These are phyloP conservation scores for Mesoligia furuncula DNA, from an alignment of 2,888 invertebrate species.

Conservation along the genomic window DNA sequence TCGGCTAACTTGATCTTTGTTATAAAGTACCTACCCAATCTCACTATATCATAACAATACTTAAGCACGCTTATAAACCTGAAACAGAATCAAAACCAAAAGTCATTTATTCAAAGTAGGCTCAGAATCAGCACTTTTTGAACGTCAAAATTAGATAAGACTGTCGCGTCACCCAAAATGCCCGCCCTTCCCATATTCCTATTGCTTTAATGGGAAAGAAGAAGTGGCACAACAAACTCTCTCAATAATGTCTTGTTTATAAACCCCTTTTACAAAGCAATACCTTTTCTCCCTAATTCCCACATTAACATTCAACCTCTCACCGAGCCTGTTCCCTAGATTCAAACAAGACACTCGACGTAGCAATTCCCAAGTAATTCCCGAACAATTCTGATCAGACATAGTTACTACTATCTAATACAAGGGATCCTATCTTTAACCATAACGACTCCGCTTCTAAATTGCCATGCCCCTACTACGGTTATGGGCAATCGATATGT, in stretches of 20 bases:
- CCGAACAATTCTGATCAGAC: conserved; percentile 47
- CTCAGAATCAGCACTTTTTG: not conserved
- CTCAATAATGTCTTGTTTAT: not conserved
- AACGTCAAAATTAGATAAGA: not conserved
- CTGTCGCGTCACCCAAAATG: not conserved
- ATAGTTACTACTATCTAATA: conserved; percentile 42
- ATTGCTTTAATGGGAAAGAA: not conserved
- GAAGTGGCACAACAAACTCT: no score
- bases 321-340: conserved; percentile 20
- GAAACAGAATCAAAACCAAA: no score
- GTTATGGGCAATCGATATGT: conserved; percentile 56
- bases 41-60: no score
- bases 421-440: conserved; percentile 50
- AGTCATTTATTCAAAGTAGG: not conserved
- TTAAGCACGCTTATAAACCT: no score
- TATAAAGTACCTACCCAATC: no score
- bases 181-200: not conserved
- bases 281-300: conserved; percentile 31
- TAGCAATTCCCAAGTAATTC: conserved; percentile 29
- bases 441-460: conserved; percentile 26
- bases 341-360: conserved; percentile 44
- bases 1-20: not conserved
- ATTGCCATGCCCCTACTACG: conserved; percentile 39
- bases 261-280: not conserved
- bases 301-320: conserved; percentile 48